These are phyloP conservation scores for Sebastes melanostomus DNA, from an alignment of 2,797 vertebrate genomes.

Conservation along the genomic window DNA sequence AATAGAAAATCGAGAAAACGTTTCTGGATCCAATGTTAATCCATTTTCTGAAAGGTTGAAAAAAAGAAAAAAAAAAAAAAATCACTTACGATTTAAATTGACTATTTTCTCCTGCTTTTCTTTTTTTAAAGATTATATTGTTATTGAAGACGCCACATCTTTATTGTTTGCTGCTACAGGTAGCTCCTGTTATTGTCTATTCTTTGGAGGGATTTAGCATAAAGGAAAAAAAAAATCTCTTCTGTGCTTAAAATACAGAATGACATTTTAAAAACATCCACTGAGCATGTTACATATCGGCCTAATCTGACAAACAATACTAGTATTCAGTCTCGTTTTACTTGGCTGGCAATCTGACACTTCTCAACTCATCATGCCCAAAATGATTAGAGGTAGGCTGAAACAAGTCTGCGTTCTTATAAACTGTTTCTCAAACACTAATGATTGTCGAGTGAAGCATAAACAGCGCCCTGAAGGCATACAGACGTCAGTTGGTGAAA, in stretches of 20 bases:
- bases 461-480: conserved; percentile 30
- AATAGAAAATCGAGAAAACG: neutral
- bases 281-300: conserved; percentile 34
- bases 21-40: neutral
- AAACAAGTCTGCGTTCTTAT: conserved; percentile 22
- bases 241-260: neutral
- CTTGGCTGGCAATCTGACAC: conserved; percentile 21
- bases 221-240: neutral
- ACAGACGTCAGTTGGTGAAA: conserved; percentile 5
- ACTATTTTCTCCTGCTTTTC: neutral
- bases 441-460: conserved; percentile 31
- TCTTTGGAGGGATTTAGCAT: neutral
- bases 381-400: conserved; percentile 44
- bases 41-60: neutral
- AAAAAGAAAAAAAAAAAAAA: too few relatives aligned
- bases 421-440: conserved; percentile 20
- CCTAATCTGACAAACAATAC: neutral
- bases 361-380: conserved; percentile 17
- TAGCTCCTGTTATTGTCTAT: neutral
- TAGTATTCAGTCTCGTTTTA: conserved; percentile 21
- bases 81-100: neutral
- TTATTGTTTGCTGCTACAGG: neutral
- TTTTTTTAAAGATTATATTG: neutral
- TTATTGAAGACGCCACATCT: neutral
- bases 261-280: conserved; percentile 43